Base-by-base conservation (phyloP, 1,140 invertebrate genomes). In the Cotesia chilonis region DNA sequence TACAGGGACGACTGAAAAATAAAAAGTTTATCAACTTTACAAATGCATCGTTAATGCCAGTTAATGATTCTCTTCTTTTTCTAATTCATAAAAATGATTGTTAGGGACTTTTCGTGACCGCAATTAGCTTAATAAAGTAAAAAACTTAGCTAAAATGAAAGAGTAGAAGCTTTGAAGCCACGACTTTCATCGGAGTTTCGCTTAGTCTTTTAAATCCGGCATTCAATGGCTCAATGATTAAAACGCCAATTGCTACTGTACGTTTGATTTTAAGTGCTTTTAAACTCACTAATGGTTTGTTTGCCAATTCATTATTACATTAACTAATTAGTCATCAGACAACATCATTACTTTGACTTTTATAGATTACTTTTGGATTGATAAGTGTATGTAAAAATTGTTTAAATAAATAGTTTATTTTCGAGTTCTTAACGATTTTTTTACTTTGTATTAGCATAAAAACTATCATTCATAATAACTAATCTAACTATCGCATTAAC, bases 281-380 rank as follows among this genome's bases (percentile, higher is more conserved):
- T 37, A 4, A 28, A 36, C 60, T 41, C 14, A 7, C 37, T 6
- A 63, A 63, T 63, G 60, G 60, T 36, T 63, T 41, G 37, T 63
- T 63, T 41, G 37, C 60, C 60, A 37, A 63, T 28, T 4, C 35
- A 37, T 14, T 63, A 59, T 59, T 59, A 17, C 28, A 4, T 20
- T 20, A 20, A 59, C 57, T 59, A 59, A 59, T 59, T 59, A 59
- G 6, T 17, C 3, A 59, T 59, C 54, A 55, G 12, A 5, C 9
- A 12, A 14, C 72, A 70, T 75, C 74, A 75, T 75, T 75, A 35
- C 17, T 20, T 20, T 20, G 9, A 14, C 65, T 37, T 68, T 68
- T 52, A 75, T 73, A 73, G 73, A 73, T 75, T 71, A 74, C 28
- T 28, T 28, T 1, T 28, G 28, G 1, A 28, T 28, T 28, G 28